Conservation (phyloP, 2,797 vertebrate species). For the Okamejei kenojei region DNA sequence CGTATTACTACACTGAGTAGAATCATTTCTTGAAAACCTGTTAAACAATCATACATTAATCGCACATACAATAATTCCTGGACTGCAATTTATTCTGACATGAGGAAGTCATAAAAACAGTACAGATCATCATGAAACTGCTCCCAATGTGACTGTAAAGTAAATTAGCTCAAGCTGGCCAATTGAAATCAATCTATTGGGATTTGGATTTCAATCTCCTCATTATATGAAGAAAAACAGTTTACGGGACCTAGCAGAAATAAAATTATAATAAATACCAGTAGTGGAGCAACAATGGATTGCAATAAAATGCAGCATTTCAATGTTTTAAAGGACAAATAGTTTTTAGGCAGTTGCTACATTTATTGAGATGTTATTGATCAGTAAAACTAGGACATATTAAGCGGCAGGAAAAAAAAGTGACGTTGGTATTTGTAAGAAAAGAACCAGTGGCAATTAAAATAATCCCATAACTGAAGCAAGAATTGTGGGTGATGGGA, state of each 20-base stretch:
- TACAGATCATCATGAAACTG: background rate
- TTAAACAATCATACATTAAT: background rate
- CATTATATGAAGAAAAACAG: background rate
- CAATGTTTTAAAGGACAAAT: background rate
- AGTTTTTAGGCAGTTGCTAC: background rate
- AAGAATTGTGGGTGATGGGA: background rate
- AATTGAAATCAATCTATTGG: background rate
- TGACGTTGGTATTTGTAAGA: background rate
- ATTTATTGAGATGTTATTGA: background rate
- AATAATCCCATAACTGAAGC: background rate
- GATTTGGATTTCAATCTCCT: background rate
- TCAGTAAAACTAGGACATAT: background rate
- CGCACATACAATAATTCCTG: background rate
- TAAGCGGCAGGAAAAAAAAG: background rate
- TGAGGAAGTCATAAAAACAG: background rate
- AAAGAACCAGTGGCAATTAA: background rate
- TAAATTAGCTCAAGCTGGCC: background rate
- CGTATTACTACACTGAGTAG: background rate
- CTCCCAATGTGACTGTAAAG: background rate
- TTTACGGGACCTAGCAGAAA: background rate
- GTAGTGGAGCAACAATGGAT: background rate
- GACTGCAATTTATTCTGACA: background rate
- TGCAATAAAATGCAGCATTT: background rate
- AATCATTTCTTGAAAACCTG: background rate
- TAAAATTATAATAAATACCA: background rate